Base-by-base conservation (phyloP, 2,888 invertebrate species). In the Mesorhabditis spiculigera region DNA sequence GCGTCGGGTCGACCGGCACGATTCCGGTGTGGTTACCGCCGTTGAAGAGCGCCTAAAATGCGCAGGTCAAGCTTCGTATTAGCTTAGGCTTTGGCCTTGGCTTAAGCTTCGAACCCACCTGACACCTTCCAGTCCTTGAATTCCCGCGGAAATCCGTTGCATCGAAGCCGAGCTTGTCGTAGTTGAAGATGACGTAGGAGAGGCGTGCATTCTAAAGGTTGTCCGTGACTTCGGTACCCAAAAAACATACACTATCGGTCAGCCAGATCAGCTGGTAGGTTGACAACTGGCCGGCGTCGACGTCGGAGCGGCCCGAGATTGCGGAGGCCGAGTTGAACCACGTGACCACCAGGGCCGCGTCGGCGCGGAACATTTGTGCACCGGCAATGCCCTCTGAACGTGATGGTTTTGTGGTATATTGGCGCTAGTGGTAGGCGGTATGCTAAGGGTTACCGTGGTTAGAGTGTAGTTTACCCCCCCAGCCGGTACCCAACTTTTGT, bases 151-250 rank as follows among this genome's bases (percentile, higher is more conserved):
- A 81, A 70, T 85, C 85, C 71, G 82, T 80, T 5, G 93, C 93
- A 72, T 94, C 94, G 95, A 95, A 96, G 82, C 91, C 92, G 73
- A 97, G 90, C 78, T 92, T 91, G 68, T 91, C 90, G 86, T 97
- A 98, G 88, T 97, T 97, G 87, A 93, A 93, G 69, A 98, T 93
- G 0, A 92, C 93, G 86, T 95, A 98, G 0, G 95, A 93, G 63
- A 84, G 77, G 70, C 84, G 75, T 43, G 78, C 82, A 61, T 78
- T 75, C 75, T 77, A 73, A 42, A 77, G 73, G 28, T 28, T 28
- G 28, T 28, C 28, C 28, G 28, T 28, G 3, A 28, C 28, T 28
- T 28, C 28, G 28, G 28, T 28, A 28, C 28, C 28, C 28, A 28
- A 28, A 28, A 50, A 50, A 92, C 4, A 93, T 92, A 88, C 94